Evolutionary conservation across 2,888 invertebrate species (phyloP).

Genomic region (Zygothrica quintamaculata): DNA sequence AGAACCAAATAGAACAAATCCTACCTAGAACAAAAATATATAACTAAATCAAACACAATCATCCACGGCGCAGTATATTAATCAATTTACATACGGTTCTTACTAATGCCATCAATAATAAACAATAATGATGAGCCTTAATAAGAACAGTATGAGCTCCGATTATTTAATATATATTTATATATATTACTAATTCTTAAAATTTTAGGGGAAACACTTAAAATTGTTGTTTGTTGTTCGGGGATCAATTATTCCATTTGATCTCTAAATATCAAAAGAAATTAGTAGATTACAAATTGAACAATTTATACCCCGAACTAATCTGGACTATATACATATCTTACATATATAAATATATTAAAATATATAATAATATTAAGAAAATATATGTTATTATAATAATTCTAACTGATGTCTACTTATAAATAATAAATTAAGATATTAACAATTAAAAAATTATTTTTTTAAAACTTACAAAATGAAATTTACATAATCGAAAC

Average conservation of each 20-base stretch:
- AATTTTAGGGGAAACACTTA: too few species aligned
- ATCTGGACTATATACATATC: background rate
- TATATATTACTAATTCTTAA: too few species aligned
- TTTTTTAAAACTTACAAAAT: conserved; percentile 9
- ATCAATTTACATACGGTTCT: too few species aligned
- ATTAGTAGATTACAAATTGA: background rate
- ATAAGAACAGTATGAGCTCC: background rate
- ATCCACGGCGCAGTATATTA: too few species aligned
- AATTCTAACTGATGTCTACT: too few species aligned
- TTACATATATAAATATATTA: background rate
- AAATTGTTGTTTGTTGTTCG: background rate
- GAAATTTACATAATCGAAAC: conserved; percentile 39
- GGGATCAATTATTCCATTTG: conserved; percentile 18
- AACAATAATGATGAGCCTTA: background rate
- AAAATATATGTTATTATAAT: too few species aligned
- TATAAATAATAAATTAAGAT: too few species aligned
- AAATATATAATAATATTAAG: background rate
- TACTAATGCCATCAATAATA: background rate
- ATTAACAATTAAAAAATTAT: too few species aligned
- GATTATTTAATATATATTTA: too few species aligned
- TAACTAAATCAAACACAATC: too few species aligned
- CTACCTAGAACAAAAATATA: too few species aligned
- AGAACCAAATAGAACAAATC: too few species aligned
- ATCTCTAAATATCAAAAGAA: conserved; percentile 6
- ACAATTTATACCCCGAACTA: background rate